Conservation (phyloP, 2,797 vertebrate species). For the Phaenicophaeus curvirostris region DNA sequence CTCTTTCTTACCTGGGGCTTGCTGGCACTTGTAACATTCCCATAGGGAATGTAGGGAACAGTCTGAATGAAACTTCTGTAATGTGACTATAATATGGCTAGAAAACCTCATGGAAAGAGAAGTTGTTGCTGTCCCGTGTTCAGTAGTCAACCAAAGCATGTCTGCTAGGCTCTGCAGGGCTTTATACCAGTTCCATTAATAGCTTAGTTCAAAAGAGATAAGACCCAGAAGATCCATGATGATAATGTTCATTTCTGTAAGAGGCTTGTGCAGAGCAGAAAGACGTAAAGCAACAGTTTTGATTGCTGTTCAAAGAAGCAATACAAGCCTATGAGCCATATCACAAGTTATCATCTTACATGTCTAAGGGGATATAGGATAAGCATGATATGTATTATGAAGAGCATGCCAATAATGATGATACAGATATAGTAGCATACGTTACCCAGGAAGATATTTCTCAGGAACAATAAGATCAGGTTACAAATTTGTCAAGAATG, state of each 20-base stretch:
- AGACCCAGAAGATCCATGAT: not conserved
- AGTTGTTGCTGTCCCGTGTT: not conserved
- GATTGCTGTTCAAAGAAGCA: not conserved
- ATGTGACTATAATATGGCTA: not conserved
- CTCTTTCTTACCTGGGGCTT: not conserved
- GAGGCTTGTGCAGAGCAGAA: not conserved
- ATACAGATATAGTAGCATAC: not conserved
- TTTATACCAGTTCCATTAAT: not conserved
- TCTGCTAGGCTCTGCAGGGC: not conserved
- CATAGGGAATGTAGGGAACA: not conserved
- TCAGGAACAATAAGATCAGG: not conserved
- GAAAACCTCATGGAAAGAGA: not conserved
- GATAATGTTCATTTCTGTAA: not conserved
- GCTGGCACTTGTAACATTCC: not conserved
- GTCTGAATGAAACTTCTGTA: not conserved
- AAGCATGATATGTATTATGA: not conserved
- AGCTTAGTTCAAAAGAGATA: not conserved
- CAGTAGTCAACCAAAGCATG: not conserved
- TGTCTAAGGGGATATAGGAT: not conserved
- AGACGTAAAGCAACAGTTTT: not conserved
- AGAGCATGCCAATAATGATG: not conserved
- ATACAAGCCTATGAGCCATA: not conserved
- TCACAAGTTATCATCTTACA: not conserved
- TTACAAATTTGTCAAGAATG: not conserved
- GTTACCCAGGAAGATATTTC: not conserved